Conservation (phyloP, 2,888 invertebrate genomes). For the Malthinus seriepunctatus region DNA sequence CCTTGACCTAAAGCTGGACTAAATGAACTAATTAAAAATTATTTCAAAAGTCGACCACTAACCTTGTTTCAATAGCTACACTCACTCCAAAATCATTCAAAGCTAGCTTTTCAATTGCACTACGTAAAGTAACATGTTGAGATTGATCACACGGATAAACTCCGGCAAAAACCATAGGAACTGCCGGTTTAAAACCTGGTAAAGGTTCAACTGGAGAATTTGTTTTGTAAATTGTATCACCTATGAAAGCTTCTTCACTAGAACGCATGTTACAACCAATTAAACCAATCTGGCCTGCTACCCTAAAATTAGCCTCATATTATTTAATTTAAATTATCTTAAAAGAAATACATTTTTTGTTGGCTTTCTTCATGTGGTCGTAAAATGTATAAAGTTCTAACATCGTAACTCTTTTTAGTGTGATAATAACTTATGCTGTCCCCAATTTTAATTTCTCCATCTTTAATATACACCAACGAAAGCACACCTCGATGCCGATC, state of each 20-base stretch:
- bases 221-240: conserved; percentile 72
- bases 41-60: neutral
- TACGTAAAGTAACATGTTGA: conserved; percentile 72
- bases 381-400: conserved; percentile 79
- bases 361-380: conserved; percentile 74
- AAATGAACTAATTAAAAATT: conserved; percentile 26
- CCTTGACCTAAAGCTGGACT: conserved; percentile 88
- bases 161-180: conserved; percentile 86
- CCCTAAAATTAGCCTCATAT: conserved; percentile 55
- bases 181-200: conserved; percentile 67
- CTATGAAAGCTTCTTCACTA: conserved; percentile 73
- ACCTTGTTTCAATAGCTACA: conserved; percentile 82
- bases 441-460: conserved; percentile 74
- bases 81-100: conserved; percentile 93
- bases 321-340: no score
- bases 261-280: conserved; percentile 80
- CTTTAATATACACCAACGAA: conserved; percentile 74
- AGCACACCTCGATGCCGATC: conserved; percentile 85
- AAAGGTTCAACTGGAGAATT: conserved; percentile 61
- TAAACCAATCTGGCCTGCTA: conserved; percentile 93
- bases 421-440: conserved; percentile 74
- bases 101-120: conserved; percentile 87
- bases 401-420: conserved; percentile 74
- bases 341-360: conserved; percentile 66
- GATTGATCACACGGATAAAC: conserved; percentile 91